Evolutionary conservation across 2,888 invertebrate genomes (phyloP).

Genomic region (Eupeodes latifasciatus): DNA sequence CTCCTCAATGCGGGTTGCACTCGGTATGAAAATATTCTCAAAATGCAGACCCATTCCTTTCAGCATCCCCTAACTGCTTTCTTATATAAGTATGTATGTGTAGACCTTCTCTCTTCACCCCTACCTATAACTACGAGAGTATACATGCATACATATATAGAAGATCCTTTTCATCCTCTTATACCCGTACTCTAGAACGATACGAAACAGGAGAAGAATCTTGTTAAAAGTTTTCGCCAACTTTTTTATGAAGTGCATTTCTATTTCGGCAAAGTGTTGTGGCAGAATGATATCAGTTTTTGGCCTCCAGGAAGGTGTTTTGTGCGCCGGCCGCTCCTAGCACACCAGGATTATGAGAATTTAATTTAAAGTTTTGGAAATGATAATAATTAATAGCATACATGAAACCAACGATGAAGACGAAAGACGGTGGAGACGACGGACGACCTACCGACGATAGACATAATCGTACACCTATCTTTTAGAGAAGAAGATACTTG

Average conservation of each 20-base stretch:
- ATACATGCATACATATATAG: neutral
- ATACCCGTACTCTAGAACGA: conserved; percentile 7
- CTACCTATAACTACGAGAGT: too few species aligned
- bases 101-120: too few species aligned
- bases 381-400: conserved; percentile 67
- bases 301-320: conserved; percentile 64
- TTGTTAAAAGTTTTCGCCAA: conserved; percentile 69
- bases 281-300: conserved; percentile 67
- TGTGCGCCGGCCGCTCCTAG: neutral
- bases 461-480: neutral
- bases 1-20: conserved; percentile 17
- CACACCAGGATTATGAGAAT: conserved; percentile 62
- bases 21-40: conserved; percentile 52
- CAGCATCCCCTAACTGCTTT: conserved; percentile 10
- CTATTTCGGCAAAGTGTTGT: conserved; percentile 67
- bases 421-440: too few species aligned
- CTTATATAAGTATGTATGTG: too few species aligned
- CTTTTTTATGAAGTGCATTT: conserved; percentile 70
- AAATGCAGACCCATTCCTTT: conserved; percentile 41
- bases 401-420: conserved; percentile 4
- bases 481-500: neutral
- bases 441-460: too few species aligned
- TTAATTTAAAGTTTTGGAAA: conserved; percentile 73
- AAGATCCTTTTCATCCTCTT: conserved; percentile 34
- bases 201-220: conserved; percentile 68